A percentile compares a stretch with the other conserved stretches of the same genome.
phyloP scores from a whole-genome alignment of 1,140 invertebrate genomes.

The Telenomus remus region DNA sequence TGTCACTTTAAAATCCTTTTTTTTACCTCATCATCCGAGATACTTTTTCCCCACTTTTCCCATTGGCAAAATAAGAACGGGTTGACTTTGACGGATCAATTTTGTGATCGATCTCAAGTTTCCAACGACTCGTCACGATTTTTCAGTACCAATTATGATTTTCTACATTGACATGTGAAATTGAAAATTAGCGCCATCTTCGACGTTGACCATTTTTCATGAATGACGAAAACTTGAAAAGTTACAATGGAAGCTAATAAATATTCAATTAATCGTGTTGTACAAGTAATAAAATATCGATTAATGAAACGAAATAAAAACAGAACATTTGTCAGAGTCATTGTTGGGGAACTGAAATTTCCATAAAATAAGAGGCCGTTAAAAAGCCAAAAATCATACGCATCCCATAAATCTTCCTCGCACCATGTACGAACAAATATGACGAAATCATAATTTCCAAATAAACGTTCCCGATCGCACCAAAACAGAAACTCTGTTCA shows the following conservation, averaged over 20 bases:
- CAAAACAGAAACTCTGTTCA: too few relatives aligned
- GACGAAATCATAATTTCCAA: neutral
- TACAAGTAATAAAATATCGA: conserved; percentile 20
- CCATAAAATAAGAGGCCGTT: conserved; percentile 39
- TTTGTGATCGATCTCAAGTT: too few relatives aligned
- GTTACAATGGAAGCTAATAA: conserved; percentile 11
- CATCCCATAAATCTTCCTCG: conserved; percentile 37
- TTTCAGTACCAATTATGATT: too few relatives aligned
- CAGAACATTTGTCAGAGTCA: conserved; percentile 25
- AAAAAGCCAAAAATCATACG: conserved; percentile 39
- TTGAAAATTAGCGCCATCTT: neutral
- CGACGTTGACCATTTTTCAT: neutral
- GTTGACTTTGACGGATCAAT: too few relatives aligned
- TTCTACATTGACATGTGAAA: too few relatives aligned
- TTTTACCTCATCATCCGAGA: too few relatives aligned
- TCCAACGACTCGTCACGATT: too few relatives aligned
- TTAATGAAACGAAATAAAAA: conserved; percentile 8
- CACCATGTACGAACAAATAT: conserved; percentile 2
- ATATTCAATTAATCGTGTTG: conserved; percentile 21
- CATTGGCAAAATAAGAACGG: too few relatives aligned
- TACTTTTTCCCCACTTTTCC: too few relatives aligned
- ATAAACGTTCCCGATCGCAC: neutral
- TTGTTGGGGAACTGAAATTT: conserved; percentile 32
- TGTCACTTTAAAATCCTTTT: too few relatives aligned
- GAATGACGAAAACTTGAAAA: too few relatives aligned